Percentiles rank a stretch among this genome's conserved stretches.
These are phyloP conservation scores for Ia io DNA, from an alignment of 2,113 vertebrate genomes.

Conservation along the genomic window DNA sequence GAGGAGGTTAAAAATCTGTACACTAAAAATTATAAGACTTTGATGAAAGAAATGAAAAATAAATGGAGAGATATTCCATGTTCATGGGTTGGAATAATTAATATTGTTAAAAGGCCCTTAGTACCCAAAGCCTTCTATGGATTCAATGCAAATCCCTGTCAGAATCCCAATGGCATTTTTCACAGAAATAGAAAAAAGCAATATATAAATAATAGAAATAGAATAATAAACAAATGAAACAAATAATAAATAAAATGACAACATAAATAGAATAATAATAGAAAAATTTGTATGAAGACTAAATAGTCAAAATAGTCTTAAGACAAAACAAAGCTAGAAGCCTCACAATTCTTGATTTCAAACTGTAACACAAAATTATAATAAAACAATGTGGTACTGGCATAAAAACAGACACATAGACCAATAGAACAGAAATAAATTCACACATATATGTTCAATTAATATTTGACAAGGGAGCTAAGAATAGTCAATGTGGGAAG, in stretches of 20 bases:
- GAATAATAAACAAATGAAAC: not conserved
- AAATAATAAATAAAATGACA: not conserved
- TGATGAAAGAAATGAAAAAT: not conserved
- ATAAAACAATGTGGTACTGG: not conserved
- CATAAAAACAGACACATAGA: not conserved
- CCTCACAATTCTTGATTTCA: not conserved
- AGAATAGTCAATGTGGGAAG: not conserved
- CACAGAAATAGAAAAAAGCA: not conserved
- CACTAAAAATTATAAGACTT: not conserved
- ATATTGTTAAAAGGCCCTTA: not conserved
- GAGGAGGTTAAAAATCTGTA: not conserved
- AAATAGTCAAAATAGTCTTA: not conserved
- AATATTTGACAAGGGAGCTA: not conserved
- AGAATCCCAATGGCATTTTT: not conserved
- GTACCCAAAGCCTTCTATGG: not conserved
- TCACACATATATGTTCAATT: not conserved
- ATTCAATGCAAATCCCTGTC: not conserved
- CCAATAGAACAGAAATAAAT: not conserved
- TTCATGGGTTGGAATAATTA: not conserved
- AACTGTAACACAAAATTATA: not conserved
- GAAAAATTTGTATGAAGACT: not conserved
- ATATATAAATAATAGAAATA: not conserved
- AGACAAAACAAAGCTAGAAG: not conserved
- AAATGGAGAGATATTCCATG: not conserved
- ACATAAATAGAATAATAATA: not conserved